These are phyloP conservation scores for Loriculus beryllinus DNA, from an alignment of 2,797 vertebrate genomes.

Conservation along the genomic window DNA sequence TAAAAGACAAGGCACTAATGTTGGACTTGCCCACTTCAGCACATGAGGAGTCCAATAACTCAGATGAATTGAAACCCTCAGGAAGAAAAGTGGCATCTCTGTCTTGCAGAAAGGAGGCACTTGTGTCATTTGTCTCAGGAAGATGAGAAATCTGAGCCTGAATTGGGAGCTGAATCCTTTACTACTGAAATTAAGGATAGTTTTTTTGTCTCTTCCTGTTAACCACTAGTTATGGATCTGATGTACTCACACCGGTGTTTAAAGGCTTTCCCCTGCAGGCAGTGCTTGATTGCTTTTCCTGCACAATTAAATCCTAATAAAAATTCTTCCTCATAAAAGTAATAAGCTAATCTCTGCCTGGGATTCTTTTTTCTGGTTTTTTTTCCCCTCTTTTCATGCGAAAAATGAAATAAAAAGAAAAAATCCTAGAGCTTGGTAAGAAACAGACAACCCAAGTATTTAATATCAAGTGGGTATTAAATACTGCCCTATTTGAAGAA, in stretches of 20 bases:
- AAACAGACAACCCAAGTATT: background rate
- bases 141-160: background rate
- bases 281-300: background rate
- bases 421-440: background rate
- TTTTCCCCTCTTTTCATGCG: background rate
- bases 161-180: background rate
- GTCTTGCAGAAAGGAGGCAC: background rate
- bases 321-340: background rate
- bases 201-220: background rate
- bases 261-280: background rate
- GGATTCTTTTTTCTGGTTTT: background rate
- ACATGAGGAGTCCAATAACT: background rate
- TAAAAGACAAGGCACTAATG: background rate
- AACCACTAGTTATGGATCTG: background rate
- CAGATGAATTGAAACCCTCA: background rate
- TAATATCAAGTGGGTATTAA: background rate
- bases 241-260: background rate
- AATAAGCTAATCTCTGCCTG: background rate
- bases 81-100: background rate
- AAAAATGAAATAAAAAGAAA: background rate
- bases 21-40: background rate
- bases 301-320: background rate
- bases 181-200: background rate
- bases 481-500: background rate
- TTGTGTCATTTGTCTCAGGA: background rate